Evolutionary conservation across 2,888 invertebrate genomes (phyloP), one percentile per base, ranked within the genome.

Genomic region (Drosophila paranaensis): DNA sequence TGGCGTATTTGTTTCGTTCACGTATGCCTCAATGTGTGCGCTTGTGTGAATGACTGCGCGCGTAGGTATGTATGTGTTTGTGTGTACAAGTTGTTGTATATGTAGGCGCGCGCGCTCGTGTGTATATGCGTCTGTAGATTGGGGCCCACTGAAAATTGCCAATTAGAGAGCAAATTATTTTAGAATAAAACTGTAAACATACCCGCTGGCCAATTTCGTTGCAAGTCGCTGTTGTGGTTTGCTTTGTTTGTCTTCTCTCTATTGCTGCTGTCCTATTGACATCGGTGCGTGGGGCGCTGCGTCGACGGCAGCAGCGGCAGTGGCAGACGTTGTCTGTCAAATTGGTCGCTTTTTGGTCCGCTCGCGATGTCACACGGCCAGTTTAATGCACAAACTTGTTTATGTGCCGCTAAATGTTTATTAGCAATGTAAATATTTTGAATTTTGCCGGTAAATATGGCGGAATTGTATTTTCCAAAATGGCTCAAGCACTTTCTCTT

Each of bases 381-480:
- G 56, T 39, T 76, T 69, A 39, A 56, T 78, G 70, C 69, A 71
- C 67, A 66, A 72, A 67, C 37, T 54, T 64, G 53, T 62, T 16
- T 53, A 16, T 56, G 27, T 55, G 54, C 40, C 40, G 56, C 53
- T 66, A 61, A 77, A 62, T 68, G 66, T 71, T 89, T 79, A 63
- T 63, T 61, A 65, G 72, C 74, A 83, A 84, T 82, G 90, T 90
- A 91, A 91, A 91, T 91, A 91, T 91, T 91, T 91, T 91, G 89
- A 91, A 91, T 90, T 90, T 90, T 88, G 90, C 91, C 91, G 91
- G 91, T 90, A 90, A 91, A 91, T 91, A 91, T 91, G 91, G 91
- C 91, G 91, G 91, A 90, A 87, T 90, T 91, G 86, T 89, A 85
- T 91, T 90, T 90, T 91, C 89, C 89, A 90, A 91, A 91, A 90